A percentile compares a stretch with the other conserved stretches of the same genome.
These are phyloP conservation scores for Amia ocellicauda DNA, from an alignment of 2,113 vertebrate species.

Conservation along the genomic window DNA sequence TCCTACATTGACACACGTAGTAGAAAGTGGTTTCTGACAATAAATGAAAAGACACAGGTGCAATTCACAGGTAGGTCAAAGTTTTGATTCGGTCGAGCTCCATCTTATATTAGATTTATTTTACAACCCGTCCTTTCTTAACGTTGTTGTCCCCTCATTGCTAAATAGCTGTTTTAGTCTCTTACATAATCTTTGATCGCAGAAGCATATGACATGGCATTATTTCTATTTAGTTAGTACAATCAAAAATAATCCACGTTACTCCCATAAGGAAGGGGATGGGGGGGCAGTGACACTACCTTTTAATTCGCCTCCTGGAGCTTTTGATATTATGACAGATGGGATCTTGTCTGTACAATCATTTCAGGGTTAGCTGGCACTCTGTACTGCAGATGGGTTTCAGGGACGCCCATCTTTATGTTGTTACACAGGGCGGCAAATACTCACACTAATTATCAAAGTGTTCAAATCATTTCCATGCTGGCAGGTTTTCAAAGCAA, in stretches of 20 bases:
- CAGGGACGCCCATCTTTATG: slow-evolving; percentile 43
- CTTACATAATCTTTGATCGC: background rate
- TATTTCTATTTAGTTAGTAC: slow-evolving; percentile 12
- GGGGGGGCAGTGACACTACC: background rate
- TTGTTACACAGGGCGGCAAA: slow-evolving; percentile 21
- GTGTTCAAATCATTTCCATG: slow-evolving; percentile 32
- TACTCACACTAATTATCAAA: slow-evolving; percentile 45
- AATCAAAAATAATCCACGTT: slow-evolving; percentile 9
- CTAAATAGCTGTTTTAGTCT: background rate
- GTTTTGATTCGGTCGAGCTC: no score
- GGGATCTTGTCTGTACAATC: slow-evolving; percentile 19
- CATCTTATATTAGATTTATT: no score
- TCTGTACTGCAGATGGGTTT: slow-evolving; percentile 47
- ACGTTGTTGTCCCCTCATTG: background rate
- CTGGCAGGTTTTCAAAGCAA: slow-evolving; percentile 44
- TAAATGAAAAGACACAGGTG: no score
- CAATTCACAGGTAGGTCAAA: no score
- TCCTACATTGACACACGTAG: no score
- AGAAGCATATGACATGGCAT: slow-evolving; percentile 9
- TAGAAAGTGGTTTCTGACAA: no score
- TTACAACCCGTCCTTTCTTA: no score
- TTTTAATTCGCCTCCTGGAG: slow-evolving; percentile 24
- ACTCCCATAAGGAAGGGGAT: background rate
- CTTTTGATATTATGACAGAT: slow-evolving; percentile 27
- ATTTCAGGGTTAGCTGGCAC: slow-evolving; percentile 19